These are phyloP conservation scores for Meteorus cinctellus DNA, from an alignment of 2,888 invertebrate species.

Conservation along the genomic window DNA sequence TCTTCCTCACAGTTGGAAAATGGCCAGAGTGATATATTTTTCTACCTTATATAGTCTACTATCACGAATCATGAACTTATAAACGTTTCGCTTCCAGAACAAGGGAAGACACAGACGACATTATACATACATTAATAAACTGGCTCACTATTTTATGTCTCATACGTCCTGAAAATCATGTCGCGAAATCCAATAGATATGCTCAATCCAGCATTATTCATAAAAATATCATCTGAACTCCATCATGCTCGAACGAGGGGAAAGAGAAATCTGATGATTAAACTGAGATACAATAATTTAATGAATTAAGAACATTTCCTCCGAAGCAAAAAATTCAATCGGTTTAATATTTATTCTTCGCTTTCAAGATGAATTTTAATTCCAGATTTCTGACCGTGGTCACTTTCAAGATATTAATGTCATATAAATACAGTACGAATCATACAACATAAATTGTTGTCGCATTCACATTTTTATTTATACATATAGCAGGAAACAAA, in stretches of 20 bases:
- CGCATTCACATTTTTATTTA: not conserved
- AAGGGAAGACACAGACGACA: not conserved
- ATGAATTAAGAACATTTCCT: too few relatives aligned
- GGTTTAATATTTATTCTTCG: too few relatives aligned
- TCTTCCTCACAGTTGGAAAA: slow-evolving; percentile 53
- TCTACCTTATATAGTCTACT: slow-evolving; percentile 44
- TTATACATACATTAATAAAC: not conserved
- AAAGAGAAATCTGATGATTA: too few relatives aligned
- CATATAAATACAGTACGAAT: not conserved
- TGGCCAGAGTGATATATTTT: slow-evolving; percentile 54
- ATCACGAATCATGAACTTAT: slow-evolving; percentile 32
- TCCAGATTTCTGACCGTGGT: too few relatives aligned
- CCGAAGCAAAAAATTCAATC: too few relatives aligned
- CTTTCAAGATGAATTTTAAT: too few relatives aligned
- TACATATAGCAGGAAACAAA: not conserved
- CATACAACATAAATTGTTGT: slow-evolving; percentile 9
- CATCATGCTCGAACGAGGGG: too few relatives aligned
- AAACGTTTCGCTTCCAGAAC: not conserved
- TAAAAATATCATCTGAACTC: too few relatives aligned
- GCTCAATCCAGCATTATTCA: too few relatives aligned
- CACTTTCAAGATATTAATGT: too few relatives aligned
- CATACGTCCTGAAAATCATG: not conserved
- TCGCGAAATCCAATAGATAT: too few relatives aligned
- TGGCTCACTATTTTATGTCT: not conserved
- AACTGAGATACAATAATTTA: too few relatives aligned